Conservation (phyloP, 23 tunicate species). For the Trididemnum nubilum region DNA sequence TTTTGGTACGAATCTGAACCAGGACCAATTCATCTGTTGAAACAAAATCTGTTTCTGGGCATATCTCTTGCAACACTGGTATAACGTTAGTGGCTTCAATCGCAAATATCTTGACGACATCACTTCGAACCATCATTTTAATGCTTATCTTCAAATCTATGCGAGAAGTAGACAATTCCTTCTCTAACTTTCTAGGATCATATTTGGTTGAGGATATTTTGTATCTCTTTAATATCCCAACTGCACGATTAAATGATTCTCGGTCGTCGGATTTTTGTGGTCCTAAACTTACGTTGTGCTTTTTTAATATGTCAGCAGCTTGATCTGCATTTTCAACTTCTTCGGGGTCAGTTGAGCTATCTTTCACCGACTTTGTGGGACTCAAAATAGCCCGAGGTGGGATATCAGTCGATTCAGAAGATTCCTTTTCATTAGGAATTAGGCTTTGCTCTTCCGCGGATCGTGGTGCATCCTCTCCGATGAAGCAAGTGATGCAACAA, state of each 20-base stretch:
- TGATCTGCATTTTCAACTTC: conserved; percentile 6
- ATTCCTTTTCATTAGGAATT: conserved; percentile 11
- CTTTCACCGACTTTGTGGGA: background rate
- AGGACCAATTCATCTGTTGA: conserved; percentile 41
- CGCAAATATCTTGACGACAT: conserved; percentile 67
- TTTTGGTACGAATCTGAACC: conserved; percentile 79
- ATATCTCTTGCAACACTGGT: background rate
- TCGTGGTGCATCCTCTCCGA: conserved; percentile 51
- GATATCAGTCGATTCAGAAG: conserved; percentile 11
- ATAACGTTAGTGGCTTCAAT: conserved; percentile 66
- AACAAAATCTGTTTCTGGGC: conserved; percentile 22
- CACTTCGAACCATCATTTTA: conserved; percentile 61
- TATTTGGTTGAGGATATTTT: conserved; percentile 36
- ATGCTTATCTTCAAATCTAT: conserved; percentile 56
- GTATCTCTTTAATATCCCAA: conserved; percentile 57
- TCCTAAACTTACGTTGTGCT: background rate
- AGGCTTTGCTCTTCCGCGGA: conserved; percentile 43
- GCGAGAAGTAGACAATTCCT: background rate
- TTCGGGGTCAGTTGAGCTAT: background rate
- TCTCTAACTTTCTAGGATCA: background rate
- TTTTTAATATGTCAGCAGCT: conserved; percentile 17
- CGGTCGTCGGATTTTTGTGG: background rate
- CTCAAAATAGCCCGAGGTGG: background rate
- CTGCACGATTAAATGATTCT: conserved; percentile 42
- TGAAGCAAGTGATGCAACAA: conserved; percentile 81